Base-by-base conservation (phyloP, 2,113 vertebrate species). In the Phalacrocorax pelagicus region DNA sequence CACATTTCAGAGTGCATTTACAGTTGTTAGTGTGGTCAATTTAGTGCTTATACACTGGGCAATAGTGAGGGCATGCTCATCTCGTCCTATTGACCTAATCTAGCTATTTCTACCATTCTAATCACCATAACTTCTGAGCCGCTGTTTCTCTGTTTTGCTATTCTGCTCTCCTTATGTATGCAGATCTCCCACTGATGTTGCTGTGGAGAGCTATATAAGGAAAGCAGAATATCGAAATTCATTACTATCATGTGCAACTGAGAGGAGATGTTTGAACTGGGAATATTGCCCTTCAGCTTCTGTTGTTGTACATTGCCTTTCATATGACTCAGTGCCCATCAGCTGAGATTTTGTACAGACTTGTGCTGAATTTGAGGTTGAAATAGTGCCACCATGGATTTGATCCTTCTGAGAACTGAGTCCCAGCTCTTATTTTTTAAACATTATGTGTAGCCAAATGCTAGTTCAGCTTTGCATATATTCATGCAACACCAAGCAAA, bases 211-310 rank as follows among this genome's bases (percentile, higher is more conserved):
- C 89, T 90, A 18, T 90, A n/a, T 69, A 90, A 81, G 65, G 79
- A 81, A 67, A 97, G 46, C 32, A 77, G 74, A 91, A 88, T 97
- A 88, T 88, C 9, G 7, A 74, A 91, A 85, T 91, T 90, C 74
- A 51, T 95, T 95, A 82, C 58, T 47, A 55, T 73, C 46, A 22
- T 71, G 58, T 66, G 74, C 66, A 91, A 4, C 62, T 55, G 63
- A 88, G 81, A 92, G 57, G 70, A 61, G 70, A 92, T 62, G 63
- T 93, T 92, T 82, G 84, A 90, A 88, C 55, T 90, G 71, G 75
- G 54, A 95, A 83, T 94, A 51, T 17, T 94, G 84, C 74, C 71
- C 87, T 86, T 96, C 84, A 91, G 86, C n/a, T 97, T 92, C 58
- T 75, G 30, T 70, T 87, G 40, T 58, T 93, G 46, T 59, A 19